Evolutionary conservation across 2,113 vertebrate genomes (phyloP).

Genomic region (Formicarius rufipectus): DNA sequence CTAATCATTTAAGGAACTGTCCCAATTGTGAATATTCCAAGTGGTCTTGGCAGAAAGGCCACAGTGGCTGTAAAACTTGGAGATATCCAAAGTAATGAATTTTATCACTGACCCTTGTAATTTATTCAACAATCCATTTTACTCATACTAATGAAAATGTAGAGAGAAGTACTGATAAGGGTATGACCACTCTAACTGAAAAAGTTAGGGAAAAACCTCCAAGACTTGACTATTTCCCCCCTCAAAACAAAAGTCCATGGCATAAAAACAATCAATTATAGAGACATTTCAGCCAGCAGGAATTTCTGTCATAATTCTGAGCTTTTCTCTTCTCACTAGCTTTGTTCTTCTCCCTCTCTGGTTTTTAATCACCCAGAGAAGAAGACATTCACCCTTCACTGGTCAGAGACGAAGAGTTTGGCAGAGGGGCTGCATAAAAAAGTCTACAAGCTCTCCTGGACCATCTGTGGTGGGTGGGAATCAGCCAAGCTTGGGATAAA

Average conservation of each 20-base stretch:
- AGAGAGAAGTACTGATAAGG: not conserved
- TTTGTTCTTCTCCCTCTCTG: not conserved
- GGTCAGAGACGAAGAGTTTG: not conserved
- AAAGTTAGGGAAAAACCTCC: not conserved
- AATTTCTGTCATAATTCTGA: not conserved
- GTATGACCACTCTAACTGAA: not conserved
- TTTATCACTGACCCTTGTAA: not conserved
- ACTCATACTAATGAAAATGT: not conserved
- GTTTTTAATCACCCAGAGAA: not conserved
- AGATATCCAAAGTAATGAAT: not conserved
- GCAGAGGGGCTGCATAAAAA: not conserved
- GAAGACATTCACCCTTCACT: not conserved
- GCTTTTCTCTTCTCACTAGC: not conserved
- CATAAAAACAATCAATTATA: not conserved
- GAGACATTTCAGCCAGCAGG: not conserved
- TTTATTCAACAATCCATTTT: not conserved
- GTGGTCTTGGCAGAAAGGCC: not conserved
- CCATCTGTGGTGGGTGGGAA: not conserved
- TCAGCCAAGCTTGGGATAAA: not conserved
- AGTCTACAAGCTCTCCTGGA: accelerated
- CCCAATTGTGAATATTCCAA: not conserved
- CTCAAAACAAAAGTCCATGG: not conserved
- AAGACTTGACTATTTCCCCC: not conserved
- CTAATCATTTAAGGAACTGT: not conserved
- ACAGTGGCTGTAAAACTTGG: not conserved